These are phyloP conservation scores for Gorsachius goisagi DNA, from an alignment of 2,113 vertebrate genomes.

Conservation along the genomic window DNA sequence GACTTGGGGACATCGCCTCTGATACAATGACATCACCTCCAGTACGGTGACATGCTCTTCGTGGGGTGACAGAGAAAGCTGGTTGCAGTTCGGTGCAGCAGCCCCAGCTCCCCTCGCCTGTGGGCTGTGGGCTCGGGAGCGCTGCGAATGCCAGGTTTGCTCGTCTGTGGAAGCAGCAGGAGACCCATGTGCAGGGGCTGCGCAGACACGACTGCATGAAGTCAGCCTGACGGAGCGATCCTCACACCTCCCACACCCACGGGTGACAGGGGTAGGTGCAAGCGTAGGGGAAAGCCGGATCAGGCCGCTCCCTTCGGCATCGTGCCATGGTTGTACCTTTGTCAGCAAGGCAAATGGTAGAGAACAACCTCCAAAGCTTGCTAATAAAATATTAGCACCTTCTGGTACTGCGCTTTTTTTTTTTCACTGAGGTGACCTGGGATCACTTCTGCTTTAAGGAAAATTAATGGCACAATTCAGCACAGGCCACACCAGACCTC, in stretches of 20 bases:
- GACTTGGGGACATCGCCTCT: background rate
- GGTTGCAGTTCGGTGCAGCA: background rate
- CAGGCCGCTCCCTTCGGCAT: background rate
- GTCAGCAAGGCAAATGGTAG: background rate
- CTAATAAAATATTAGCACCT: background rate
- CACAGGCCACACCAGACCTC: background rate
- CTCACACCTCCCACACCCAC: background rate
- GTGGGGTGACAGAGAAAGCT: fast-evolving
- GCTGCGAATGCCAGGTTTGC: fast-evolving
- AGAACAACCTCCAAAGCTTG: background rate
- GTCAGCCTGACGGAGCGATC: fast-evolving
- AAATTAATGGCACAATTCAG: background rate
- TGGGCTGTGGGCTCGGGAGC: fast-evolving
- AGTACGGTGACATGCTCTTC: fast-evolving
- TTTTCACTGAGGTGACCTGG: background rate
- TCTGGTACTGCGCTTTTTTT: background rate
- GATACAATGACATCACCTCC: background rate
- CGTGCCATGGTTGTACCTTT: fast-evolving
- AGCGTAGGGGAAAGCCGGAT: background rate
- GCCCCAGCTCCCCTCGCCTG: fast-evolving
- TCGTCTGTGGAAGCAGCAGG: background rate
- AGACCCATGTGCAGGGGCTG: fast-evolving
- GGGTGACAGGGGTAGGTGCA: background rate
- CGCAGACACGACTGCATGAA: fast-evolving
- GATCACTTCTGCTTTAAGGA: background rate